phyloP scores from a whole-genome alignment of 2,888 invertebrate species.

The Drosophila formosana region DNA sequence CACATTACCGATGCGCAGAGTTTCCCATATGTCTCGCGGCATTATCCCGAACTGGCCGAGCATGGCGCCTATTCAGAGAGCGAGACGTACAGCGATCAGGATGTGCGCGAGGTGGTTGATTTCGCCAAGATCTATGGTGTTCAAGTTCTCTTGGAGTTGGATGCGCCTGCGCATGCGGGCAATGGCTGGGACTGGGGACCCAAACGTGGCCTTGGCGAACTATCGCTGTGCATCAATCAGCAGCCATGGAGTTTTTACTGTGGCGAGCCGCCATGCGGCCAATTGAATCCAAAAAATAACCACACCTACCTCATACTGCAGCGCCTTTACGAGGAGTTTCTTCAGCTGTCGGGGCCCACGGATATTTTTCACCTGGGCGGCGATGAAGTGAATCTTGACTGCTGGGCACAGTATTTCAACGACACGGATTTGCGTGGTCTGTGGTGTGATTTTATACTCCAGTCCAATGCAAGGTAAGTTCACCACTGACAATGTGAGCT shows the following conservation, averaged over 20 bases:
- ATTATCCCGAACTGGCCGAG: slow-evolving; percentile 91
- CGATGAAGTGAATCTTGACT: slow-evolving; percentile 90
- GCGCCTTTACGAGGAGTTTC: slow-evolving; percentile 90
- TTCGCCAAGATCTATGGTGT: slow-evolving; percentile 93
- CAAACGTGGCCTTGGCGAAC: slow-evolving; percentile 90
- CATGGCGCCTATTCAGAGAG: slow-evolving; percentile 95
- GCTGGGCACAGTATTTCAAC: slow-evolving; percentile 91
- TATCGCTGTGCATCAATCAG: slow-evolving; percentile 92
- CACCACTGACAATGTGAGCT: too few species aligned
- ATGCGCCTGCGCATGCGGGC: slow-evolving; percentile 95
- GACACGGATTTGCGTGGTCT: slow-evolving; percentile 91
- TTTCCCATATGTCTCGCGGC: slow-evolving; percentile 93
- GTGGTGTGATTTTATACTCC: slow-evolving; percentile 92
- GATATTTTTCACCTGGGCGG: slow-evolving; percentile 93
- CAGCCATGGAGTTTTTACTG: slow-evolving; percentile 93
- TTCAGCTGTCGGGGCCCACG: slow-evolving; percentile 90
- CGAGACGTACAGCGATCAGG: slow-evolving; percentile 90
- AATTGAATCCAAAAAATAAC: slow-evolving; percentile 92
- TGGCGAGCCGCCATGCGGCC: slow-evolving; percentile 95
- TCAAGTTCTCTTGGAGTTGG: slow-evolving; percentile 94
- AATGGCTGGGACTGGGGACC: slow-evolving; percentile 95
- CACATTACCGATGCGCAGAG: slow-evolving; percentile 96
- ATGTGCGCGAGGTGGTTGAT: slow-evolving; percentile 90
- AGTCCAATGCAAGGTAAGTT: slow-evolving; percentile 86
- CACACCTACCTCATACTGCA: slow-evolving; percentile 91